Evolutionary conservation across 2,888 invertebrate species (phyloP).

Genomic region (Norana najaformis): DNA sequence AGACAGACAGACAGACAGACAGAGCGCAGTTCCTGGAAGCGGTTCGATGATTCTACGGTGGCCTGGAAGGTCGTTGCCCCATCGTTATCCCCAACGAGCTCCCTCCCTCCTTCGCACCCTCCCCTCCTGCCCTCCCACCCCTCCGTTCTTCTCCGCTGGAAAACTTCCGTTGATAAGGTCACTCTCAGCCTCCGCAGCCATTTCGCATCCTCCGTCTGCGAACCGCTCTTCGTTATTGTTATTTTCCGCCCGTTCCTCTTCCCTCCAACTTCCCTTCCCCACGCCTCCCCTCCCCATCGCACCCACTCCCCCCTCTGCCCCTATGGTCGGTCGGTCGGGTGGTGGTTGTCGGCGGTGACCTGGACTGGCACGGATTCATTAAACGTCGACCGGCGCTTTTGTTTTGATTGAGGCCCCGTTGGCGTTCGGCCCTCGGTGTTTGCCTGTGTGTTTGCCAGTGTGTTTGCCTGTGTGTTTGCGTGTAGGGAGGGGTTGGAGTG

Average conservation of each 20-base stretch:
- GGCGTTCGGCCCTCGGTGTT: not conserved
- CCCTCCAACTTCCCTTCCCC: not conserved
- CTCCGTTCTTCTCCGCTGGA: not conserved
- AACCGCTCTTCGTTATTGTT: not conserved
- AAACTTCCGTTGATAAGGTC: not conserved
- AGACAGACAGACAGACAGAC: no score
- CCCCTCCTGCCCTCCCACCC: no score
- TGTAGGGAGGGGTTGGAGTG: not conserved
- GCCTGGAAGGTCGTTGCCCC: no score
- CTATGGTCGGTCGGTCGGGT: not conserved
- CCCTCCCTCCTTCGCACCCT: no score
- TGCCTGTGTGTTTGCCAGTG: not conserved
- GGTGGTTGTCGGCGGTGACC: not conserved
- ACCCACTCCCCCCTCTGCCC: not conserved
- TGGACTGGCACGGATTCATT: slow-evolving; percentile 6
- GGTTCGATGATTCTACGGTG: no score
- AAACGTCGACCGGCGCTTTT: not conserved
- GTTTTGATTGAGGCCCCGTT: not conserved
- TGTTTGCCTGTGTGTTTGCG: no score
- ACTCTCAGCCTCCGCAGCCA: not conserved
- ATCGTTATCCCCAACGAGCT: no score
- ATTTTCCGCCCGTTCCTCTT: not conserved
- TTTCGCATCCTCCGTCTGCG: not conserved
- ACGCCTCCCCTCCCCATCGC: not conserved
- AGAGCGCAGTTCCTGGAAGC: no score